Evolutionary conservation across 2,888 invertebrate genomes (phyloP), one percentile per base, ranked within the genome.

Genomic region (Alcis repandata): DNA sequence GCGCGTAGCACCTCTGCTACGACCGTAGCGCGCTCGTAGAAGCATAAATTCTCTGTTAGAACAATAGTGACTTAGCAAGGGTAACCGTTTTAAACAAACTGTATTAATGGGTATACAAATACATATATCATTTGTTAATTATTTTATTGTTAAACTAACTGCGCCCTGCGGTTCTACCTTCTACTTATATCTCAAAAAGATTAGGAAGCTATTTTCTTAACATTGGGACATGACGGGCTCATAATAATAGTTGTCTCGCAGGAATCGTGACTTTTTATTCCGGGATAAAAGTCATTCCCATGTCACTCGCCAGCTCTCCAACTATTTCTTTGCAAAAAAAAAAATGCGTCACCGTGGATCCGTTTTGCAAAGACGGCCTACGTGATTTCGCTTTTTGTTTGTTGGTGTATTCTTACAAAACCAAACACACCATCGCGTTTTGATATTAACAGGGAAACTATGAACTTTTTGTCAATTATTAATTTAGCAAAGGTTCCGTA

Each of bases 401-500:
- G 27, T 27, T 27, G 27, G 27, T 27, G 27, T 27, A 6, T 27
- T 27, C 2, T 27, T n/a, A n/a, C n/a, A n/a, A 27, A 27, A 27
- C 6, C n/a, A n/a, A n/a, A 38, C 6, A 6, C 38, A 38, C n/a
- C 38, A 13, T 38, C 38, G 38, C n/a, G n/a, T 3, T n/a, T 38
- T 27, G 27, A 27, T 27, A 4, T 27, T 9, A 9, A 41, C 1
- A n/a, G 8, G 9, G 3, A 1, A 41, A 41, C 8, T 9, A 17
- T 38, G 4, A 38, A 3, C n/a, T 38, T 0, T n/a, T 4, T n/a
- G 27, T n/a, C 13, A 38, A 4, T 38, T 11, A 38, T 13, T 43
- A 1, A 32, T 17, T 17, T 20, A 75, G 74, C 68, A 82, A 82
- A 87, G 87, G 87, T 88, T 84, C 88, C 86, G 89, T 88, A 90